These are phyloP conservation scores for Heliothis virescens DNA, from an alignment of 1,140 invertebrate species.

Conservation along the genomic window DNA sequence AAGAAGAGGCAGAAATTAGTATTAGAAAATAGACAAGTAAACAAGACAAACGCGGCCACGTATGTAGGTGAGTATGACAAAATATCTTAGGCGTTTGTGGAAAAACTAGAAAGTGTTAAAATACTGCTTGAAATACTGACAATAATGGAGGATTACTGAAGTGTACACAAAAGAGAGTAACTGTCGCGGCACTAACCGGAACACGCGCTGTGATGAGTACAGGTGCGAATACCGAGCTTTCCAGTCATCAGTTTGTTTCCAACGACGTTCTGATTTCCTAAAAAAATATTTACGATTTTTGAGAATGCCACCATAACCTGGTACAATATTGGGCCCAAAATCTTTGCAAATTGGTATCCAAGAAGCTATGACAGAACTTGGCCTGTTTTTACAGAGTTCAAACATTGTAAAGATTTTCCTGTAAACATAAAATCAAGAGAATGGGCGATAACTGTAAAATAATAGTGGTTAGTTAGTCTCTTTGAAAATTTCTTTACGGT, in stretches of 20 bases:
- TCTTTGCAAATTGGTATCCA: neutral
- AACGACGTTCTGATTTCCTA: constrained; percentile 65
- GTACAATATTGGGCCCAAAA: too few relatives aligned
- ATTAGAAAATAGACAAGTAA: neutral
- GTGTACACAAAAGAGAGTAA: constrained; percentile 20
- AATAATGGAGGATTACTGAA: constrained; percentile 3
- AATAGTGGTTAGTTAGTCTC: constrained; percentile 13
- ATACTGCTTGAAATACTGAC: neutral
- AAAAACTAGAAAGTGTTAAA: constrained; percentile 13
- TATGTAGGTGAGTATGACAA: neutral
- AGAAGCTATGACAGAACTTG: neutral
- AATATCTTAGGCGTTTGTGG: neutral
- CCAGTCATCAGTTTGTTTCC: constrained; percentile 71
- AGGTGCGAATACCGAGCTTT: constrained; percentile 72
- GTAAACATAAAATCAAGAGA: constrained; percentile 24
- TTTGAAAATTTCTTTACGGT: neutral
- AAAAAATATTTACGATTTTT: constrained; percentile 49
- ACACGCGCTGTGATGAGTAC: constrained; percentile 66
- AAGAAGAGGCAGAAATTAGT: too few relatives aligned
- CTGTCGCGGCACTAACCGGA: constrained; percentile 29
- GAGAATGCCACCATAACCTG: neutral
- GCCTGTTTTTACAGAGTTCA: neutral
- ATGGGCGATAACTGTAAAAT: constrained; percentile 16
- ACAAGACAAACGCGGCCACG: neutral
- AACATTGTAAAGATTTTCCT: constrained; percentile 17